Evolutionary conservation across 2,888 invertebrate species (phyloP), one percentile per base, ranked within the genome.

Genomic region (Cephus nigrinus): DNA sequence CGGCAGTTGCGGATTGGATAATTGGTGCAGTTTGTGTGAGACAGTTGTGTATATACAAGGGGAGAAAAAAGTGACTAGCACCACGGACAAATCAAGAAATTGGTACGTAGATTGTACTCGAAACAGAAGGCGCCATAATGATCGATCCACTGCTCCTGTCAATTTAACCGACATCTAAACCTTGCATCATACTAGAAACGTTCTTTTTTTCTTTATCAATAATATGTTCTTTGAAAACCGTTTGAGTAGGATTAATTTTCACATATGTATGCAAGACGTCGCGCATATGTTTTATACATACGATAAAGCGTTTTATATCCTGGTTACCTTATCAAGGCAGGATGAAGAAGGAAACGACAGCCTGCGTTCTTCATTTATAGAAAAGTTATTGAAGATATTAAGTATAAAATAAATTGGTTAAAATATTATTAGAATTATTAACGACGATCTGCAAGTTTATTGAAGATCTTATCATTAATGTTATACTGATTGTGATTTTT

Each of bases 1-100:
- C 75, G 40, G 72, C 32, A 33, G 34, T 72, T 71, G 71, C 31
- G 34, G 72, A 78, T 78, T 78, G 75, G 71, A 71, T 73, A 75
- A 78, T 30, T 76, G 34, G 69, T 30, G 68, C 35, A 33, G 31
- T 33, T 12, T 71, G 31, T 71, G 71, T 71, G 71, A 4, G 71
- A 33, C 33, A 33, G 71, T 71, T 71, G 71, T 71, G 71, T 71
- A 33, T 71, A 23, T 71, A 5, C 23, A 23, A 23, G 23, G 71
- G 33, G 32, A 15, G 31, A 31, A 71, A 71, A 71, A 71, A 12
- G 71, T 71, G 33, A 23, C 71, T 55, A 23, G 55, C 9, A 55
- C 9, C 55, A 23, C 55, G 55, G 55, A 55, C 15, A 9, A 23
- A 9, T 55, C 23, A 55, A 55, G 23, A 55, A 55, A 55, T 55